Evolutionary conservation across 2,888 invertebrate genomes (phyloP), one percentile per base, ranked within the genome.

Genomic region (Cotesia congregata): DNA sequence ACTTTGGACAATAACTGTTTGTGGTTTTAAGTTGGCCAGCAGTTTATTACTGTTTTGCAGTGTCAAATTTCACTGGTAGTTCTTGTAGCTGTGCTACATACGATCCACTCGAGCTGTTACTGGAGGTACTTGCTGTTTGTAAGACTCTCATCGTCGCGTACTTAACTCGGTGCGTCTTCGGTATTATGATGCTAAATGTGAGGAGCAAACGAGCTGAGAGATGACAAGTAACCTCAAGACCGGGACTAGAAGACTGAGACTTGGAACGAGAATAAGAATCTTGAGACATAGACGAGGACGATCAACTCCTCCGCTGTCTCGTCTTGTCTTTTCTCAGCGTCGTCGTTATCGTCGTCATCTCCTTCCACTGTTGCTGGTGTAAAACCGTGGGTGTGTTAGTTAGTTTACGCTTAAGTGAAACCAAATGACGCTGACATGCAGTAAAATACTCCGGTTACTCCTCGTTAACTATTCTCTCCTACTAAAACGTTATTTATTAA

Each of bases 51-150:
- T 78, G 74, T 77, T 71, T 77, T 80, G 75, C 82, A 87, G 86
- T 87, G 84, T 88, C 85, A 81, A 83, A 85, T 88, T 87, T 86
- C 87, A 84, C 81, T 80, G 65, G 65, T 17, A 20, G 30, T 30
- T 65, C 38, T 20, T 50, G 9, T 50, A 7, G 12, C 12, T 50
- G 50, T 50, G 62, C 62, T 20, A 62, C 62, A 62, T 62, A 62
- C 12, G 4, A 50, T 30, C 30, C 65, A 71, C 84, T 82, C 82
- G 79, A 80, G 78, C 50, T 50, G 9, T 50, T 12, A 50, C 50
- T 50, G 74, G 80, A 80, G 80, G 76, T 71, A 75, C 30, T 30
- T 30, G 30, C 12, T 50, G 9, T 50, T 50, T 50, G 7, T 50
- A 50, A 50, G 50, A 50, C 50, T 50, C 50, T 50, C 50, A 50